Conservation (phyloP, 2,113 vertebrate species). For the Cnemophilus loriae region DNA sequence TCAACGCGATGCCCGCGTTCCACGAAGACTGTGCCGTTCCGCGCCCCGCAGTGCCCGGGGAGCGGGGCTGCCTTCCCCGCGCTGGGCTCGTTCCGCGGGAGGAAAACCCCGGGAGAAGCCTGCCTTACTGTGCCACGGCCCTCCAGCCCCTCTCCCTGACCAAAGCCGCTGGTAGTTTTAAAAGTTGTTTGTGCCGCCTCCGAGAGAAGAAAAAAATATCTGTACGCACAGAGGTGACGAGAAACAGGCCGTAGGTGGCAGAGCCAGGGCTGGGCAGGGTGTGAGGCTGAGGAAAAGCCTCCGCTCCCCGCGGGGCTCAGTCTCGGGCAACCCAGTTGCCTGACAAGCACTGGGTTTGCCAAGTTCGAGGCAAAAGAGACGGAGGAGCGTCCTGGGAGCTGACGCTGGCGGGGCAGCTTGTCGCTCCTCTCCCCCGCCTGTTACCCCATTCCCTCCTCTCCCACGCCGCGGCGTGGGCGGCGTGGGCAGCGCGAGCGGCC, state of each 20-base stretch:
- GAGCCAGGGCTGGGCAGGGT: background rate
- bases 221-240: background rate
- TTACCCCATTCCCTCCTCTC: background rate
- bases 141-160: background rate
- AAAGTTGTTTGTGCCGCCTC: background rate
- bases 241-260: background rate
- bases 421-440: background rate
- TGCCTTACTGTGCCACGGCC: accelerated
- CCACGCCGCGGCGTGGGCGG: background rate
- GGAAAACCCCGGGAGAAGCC: too few relatives aligned
- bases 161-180: background rate
- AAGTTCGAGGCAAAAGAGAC: background rate
- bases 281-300: background rate
- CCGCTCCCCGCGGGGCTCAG: background rate
- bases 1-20: background rate
- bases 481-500: background rate
- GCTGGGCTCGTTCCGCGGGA: accelerated
- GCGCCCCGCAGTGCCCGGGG: background rate
- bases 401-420: too few relatives aligned
- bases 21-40: accelerated
- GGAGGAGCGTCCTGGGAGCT: background rate
- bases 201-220: background rate
- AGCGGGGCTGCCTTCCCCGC: background rate
- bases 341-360: background rate
- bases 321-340: background rate